Conservation (phyloP, 2,888 invertebrate species). For the Lypha dubia region DNA sequence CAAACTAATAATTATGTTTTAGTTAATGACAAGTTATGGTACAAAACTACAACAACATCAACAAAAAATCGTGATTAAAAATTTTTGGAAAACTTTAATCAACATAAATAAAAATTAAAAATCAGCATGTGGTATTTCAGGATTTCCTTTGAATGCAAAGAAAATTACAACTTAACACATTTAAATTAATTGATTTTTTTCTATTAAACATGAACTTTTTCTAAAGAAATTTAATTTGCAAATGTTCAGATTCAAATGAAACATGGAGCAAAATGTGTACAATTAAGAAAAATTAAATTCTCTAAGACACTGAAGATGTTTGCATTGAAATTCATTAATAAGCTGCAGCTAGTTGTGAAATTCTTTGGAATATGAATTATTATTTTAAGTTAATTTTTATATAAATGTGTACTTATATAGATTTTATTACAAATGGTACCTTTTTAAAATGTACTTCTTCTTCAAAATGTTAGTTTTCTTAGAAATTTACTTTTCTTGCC, state of each 20-base stretch:
- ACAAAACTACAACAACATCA: too few relatives aligned
- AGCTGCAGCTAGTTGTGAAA: too few relatives aligned
- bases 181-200: background rate
- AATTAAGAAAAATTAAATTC: background rate
- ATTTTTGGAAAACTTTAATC: constrained; percentile 12
- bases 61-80: constrained; percentile 51
- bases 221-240: background rate
- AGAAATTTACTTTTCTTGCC: too few relatives aligned
- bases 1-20: constrained; percentile 54
- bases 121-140: constrained; percentile 49
- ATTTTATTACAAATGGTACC: too few relatives aligned
- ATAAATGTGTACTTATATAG: too few relatives aligned
- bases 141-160: constrained; percentile 19
- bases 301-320: background rate
- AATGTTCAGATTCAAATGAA: background rate
- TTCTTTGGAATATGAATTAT: too few relatives aligned
- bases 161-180: background rate
- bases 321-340: background rate
- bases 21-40: constrained; percentile 46
- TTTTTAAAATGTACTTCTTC: too few relatives aligned
- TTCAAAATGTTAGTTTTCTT: too few relatives aligned
- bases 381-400: too few relatives aligned
- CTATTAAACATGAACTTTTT: background rate
- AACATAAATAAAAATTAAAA: constrained; percentile 59
- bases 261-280: background rate